phyloP scores from a whole-genome alignment of 30 jellyfish, hydroid and myxozoan genomes.

The Aurelia sp. region DNA sequence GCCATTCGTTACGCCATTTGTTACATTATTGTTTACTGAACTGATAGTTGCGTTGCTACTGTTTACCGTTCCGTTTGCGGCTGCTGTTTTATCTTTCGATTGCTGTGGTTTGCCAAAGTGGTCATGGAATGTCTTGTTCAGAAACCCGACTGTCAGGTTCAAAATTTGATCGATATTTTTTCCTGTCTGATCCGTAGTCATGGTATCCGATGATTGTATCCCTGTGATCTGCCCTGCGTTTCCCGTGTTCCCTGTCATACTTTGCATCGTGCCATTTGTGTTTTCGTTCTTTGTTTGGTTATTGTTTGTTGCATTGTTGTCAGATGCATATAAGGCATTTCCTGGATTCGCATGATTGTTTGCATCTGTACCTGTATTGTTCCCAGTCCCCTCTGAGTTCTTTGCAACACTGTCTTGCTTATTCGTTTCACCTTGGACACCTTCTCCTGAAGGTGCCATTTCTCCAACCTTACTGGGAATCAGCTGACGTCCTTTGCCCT shows the following conservation, averaged over 20 bases:
- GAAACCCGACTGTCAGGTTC: slow-evolving; percentile 62
- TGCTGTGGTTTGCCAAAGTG: slow-evolving; percentile 20
- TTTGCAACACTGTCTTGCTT: slow-evolving; percentile 11
- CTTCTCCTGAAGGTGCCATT: slow-evolving; percentile 65
- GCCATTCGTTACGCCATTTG: not conserved
- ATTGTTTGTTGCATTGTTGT: not conserved
- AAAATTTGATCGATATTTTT: slow-evolving; percentile 25
- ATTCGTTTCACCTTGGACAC: not conserved
- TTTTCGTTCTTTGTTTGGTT: slow-evolving; percentile 2
- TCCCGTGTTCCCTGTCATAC: not conserved
- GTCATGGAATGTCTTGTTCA: slow-evolving; percentile 58
- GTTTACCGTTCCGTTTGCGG: slow-evolving; percentile 2
- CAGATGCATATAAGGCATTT: slow-evolving; percentile 23
- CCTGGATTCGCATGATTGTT: slow-evolving; percentile 19
- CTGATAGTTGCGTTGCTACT: slow-evolving; percentile 18
- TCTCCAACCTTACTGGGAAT: slow-evolving; percentile 68
- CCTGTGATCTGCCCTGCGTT: not conserved
- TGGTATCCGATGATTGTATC: slow-evolving; percentile 2
- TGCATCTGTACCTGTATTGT: not conserved
- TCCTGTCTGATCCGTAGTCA: not conserved
- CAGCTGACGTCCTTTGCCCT: slow-evolving; percentile 42
- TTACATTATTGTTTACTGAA: not conserved
- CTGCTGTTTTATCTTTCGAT: slow-evolving; percentile 8
- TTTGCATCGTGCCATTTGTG: not conserved
- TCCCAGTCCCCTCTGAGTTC: slow-evolving; percentile 18